phyloP scores from a whole-genome alignment of 2,797 vertebrate species.

The Arrhamphus sclerolepis region DNA sequence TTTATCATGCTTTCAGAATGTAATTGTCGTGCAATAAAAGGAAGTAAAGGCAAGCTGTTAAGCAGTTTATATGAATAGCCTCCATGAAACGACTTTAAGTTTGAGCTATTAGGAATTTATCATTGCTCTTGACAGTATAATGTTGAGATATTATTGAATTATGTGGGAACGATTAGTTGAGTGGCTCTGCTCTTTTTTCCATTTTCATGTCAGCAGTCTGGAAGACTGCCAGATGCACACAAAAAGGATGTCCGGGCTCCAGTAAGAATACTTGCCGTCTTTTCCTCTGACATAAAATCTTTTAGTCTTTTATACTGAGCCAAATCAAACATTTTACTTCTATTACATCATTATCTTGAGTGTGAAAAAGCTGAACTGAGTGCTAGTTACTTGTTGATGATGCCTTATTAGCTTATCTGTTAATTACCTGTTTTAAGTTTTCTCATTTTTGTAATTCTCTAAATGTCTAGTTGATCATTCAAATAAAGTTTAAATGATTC shows the following conservation, averaged over 20 bases:
- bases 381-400: constrained; percentile 21
- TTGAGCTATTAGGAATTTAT: constrained; percentile 17
- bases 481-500: constrained; percentile 37
- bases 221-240: constrained; percentile 28
- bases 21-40: constrained; percentile 20
- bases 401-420: constrained; percentile 18
- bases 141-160: constrained; percentile 16
- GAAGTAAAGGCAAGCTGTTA: constrained; percentile 20
- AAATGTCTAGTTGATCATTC: not conserved
- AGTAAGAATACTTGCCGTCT: constrained; percentile 18
- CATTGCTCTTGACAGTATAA: constrained; percentile 17
- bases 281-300: constrained; percentile 9
- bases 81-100: constrained; percentile 23
- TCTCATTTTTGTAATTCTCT: constrained; percentile 4
- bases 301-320: constrained; percentile 15
- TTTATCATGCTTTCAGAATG: constrained; percentile 24
- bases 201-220: constrained; percentile 48
- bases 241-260: constrained; percentile 9
- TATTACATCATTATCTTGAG: constrained; percentile 17
- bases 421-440: not conserved
- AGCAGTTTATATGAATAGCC: constrained; percentile 25
- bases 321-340: constrained; percentile 22
- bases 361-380: constrained; percentile 29
- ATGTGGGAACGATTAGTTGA: constrained; percentile 14
- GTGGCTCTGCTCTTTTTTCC: constrained; percentile 17